Conservation (phyloP, 2,113 vertebrate genomes). For the Haliaeetus leucogaster region DNA sequence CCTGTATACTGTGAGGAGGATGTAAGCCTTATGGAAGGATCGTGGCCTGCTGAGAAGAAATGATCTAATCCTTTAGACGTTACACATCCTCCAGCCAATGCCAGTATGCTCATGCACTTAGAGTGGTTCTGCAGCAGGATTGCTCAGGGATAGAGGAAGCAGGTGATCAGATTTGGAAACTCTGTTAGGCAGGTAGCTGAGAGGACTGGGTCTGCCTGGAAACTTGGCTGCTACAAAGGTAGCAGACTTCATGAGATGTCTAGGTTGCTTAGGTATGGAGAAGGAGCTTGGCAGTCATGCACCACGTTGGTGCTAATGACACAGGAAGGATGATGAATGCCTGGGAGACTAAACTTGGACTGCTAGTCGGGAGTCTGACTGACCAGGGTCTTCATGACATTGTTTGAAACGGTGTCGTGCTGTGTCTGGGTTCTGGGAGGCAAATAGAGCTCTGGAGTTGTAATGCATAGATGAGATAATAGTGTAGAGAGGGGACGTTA, state of each 20-base stretch:
- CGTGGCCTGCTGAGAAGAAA: neutral
- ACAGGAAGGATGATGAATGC: neutral
- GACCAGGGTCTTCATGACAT: neutral
- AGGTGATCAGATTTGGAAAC: neutral
- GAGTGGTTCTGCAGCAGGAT: neutral
- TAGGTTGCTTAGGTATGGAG: neutral
- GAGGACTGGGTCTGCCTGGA: neutral
- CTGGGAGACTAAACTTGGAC: neutral
- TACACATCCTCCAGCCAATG: neutral
- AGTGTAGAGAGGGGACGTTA: neutral
- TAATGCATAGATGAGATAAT: too few relatives aligned
- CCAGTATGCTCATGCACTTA: too few relatives aligned
- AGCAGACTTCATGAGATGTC: neutral
- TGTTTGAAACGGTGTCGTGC: fast-evolving
- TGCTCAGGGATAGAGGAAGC: neutral
- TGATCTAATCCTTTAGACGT: neutral
- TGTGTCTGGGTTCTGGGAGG: neutral
- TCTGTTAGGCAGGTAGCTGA: neutral
- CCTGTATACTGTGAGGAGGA: neutral
- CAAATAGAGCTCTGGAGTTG: neutral
- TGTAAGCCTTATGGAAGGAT: neutral
- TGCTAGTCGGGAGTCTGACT: neutral
- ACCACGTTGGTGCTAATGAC: neutral
- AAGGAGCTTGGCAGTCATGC: neutral
- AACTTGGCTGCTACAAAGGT: neutral